phyloP scores from a whole-genome alignment of 2,113 vertebrate genomes.

The Ailuropoda melanoleuca region DNA sequence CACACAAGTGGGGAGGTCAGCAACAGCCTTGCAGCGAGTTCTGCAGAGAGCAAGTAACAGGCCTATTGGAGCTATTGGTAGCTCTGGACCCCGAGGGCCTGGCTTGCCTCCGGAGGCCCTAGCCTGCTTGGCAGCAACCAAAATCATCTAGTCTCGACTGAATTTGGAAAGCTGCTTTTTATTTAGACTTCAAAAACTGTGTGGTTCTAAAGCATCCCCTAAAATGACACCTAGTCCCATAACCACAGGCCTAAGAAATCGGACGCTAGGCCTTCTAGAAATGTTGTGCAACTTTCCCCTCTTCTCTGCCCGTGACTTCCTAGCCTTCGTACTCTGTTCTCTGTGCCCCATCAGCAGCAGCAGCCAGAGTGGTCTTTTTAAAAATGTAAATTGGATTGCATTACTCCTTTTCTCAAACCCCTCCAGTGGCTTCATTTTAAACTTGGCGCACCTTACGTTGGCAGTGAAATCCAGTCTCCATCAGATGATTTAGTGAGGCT shows the following conservation, averaged over 20 bases:
- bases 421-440: neutral
- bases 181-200: neutral
- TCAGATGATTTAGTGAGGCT: neutral
- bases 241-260: neutral
- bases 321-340: neutral
- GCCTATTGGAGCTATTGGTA: neutral
- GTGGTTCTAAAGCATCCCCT: neutral
- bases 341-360: neutral
- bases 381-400: neutral
- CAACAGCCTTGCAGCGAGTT: neutral
- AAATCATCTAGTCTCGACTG: neutral
- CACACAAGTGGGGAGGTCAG: neutral
- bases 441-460: neutral
- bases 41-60: neutral
- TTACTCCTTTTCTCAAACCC: neutral
- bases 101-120: neutral
- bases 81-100: neutral
- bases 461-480: neutral
- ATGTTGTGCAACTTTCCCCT: neutral
- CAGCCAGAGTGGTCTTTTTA: neutral
- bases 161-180: conserved; percentile 17
- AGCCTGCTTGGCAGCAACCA: neutral
- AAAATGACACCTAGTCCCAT: neutral
- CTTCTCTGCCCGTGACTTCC: neutral
- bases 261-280: neutral